These are phyloP conservation scores for Tenualosa thibaudeaui DNA, from an alignment of 2,797 vertebrate species.

Conservation along the genomic window DNA sequence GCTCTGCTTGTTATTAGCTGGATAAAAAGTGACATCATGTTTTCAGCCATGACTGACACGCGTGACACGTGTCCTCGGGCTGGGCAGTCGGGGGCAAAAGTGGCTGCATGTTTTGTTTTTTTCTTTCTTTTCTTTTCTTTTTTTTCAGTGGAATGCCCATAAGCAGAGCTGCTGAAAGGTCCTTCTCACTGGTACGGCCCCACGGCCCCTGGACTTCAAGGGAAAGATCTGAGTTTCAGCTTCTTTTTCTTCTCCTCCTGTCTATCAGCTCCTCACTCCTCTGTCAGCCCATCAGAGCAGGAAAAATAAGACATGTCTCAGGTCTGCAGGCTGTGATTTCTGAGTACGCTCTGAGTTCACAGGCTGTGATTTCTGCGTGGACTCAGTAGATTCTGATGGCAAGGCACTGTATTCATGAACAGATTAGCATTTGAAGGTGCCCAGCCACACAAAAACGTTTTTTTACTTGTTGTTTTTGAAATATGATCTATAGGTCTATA, in stretches of 20 bases:
- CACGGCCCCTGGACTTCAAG: constrained; percentile 3
- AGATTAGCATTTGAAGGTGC: neutral
- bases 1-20: constrained; percentile 58
- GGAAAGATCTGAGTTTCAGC: neutral
- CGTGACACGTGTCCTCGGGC: constrained; percentile 31
- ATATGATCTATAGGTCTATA: too few species aligned
- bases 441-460: too few species aligned
- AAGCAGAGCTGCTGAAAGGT: neutral
- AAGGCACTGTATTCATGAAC: neutral
- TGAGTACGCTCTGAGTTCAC: neutral
- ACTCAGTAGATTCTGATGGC: too few species aligned
- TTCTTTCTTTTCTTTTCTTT: neutral
- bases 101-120: neutral
- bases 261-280: neutral
- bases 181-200: neutral
- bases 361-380: too few species aligned
- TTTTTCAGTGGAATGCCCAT: neutral
- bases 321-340: neutral
- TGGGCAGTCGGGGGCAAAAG: constrained; percentile 24
- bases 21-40: constrained; percentile 40
- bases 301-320: neutral
- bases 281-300: neutral
- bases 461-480: too few species aligned
- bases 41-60: neutral
- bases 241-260: neutral